phyloP scores from a whole-genome alignment of 2,113 vertebrate genomes.

The Amblyornis subalaris region DNA sequence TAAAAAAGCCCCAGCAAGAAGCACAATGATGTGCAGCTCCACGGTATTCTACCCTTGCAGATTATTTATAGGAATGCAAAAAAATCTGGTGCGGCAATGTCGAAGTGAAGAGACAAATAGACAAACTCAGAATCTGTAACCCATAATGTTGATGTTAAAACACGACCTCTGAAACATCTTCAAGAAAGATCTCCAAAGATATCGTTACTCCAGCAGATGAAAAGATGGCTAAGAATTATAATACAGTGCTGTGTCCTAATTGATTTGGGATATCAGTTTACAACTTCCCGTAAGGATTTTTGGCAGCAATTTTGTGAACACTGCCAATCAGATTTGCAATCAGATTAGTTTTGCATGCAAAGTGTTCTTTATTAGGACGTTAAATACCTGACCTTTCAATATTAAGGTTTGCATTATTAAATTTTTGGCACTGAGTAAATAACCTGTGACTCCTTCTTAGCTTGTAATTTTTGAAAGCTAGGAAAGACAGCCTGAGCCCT shows the following conservation, averaged over 20 bases:
- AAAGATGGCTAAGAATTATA: background rate
- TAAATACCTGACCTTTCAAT: conserved; percentile 35
- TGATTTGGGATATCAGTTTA: conserved; percentile 36
- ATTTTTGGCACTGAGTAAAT: background rate
- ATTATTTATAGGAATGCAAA: background rate
- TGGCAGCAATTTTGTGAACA: conserved; percentile 31
- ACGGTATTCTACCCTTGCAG: background rate
- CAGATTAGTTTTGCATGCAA: conserved; percentile 16
- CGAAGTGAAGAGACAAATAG: background rate
- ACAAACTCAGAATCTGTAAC: background rate
- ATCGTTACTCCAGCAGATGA: background rate
- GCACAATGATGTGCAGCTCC: background rate
- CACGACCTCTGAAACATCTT: background rate
- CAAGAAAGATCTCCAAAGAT: background rate
- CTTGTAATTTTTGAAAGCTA: background rate
- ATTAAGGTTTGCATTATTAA: background rate
- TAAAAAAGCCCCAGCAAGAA: background rate
- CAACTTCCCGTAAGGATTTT: conserved; percentile 38
- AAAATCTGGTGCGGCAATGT: background rate
- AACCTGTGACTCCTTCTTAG: background rate
- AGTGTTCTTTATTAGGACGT: background rate
- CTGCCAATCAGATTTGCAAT: conserved; percentile 45
- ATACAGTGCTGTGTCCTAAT: background rate
- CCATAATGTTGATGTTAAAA: background rate
- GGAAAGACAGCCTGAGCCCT: background rate